Conservation (phyloP, 2,113 vertebrate species). For the Variabilichromis moorii region DNA sequence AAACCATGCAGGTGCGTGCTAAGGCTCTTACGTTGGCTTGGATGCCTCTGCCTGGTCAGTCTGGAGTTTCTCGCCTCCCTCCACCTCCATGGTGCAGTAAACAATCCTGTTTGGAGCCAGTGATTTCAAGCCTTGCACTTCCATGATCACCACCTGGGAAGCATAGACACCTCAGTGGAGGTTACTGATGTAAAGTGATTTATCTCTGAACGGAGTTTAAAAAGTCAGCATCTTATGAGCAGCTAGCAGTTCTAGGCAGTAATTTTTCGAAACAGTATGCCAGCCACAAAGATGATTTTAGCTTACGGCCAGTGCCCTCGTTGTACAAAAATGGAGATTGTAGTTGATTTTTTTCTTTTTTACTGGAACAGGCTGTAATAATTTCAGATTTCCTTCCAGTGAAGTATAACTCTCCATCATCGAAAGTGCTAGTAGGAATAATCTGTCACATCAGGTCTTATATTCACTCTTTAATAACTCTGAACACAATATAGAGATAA, state of each 20-base stretch:
- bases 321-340: neutral
- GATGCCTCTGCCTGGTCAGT: conserved; percentile 98
- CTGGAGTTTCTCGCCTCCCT: conserved; percentile 96
- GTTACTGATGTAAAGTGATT: conserved; percentile 1
- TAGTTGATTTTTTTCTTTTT: neutral
- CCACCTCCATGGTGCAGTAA: conserved; percentile 99
- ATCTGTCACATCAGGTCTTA: neutral
- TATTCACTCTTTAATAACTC: neutral
- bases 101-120: conserved; percentile 97
- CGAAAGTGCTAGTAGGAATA: neutral
- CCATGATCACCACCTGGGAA: conserved; percentile 96
- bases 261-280: neutral
- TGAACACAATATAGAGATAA: neutral
- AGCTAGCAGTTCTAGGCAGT: neutral
- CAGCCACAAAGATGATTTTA: neutral
- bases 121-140: conserved; percentile 95
- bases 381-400: neutral
- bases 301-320: neutral
- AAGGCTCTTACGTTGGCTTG: conserved; percentile 87
- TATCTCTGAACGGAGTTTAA: neutral
- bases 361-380: neutral
- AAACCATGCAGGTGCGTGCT: neutral
- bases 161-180: conserved; percentile 12
- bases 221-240: neutral
- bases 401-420: neutral